Percentiles rank a stretch among this genome's conserved stretches.
Conservation (phyloP, 2,113 vertebrate species). For the Thymallus thymallus region DNA sequence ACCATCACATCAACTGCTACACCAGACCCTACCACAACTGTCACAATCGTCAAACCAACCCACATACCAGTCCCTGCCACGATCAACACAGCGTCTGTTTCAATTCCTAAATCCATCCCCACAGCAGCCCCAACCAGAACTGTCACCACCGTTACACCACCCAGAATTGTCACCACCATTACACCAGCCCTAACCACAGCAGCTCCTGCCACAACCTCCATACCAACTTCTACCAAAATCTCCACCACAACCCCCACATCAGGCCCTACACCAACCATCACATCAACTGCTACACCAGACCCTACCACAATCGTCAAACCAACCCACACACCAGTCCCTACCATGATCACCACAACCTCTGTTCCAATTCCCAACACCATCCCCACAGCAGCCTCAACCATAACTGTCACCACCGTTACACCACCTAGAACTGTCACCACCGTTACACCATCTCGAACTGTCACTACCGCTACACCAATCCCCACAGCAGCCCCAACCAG, state of each 20-base stretch:
- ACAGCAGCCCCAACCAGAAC: no score
- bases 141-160: no score
- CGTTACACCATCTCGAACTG: slow-evolving; percentile 10
- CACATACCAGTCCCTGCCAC: neutral
- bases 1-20: slow-evolving; percentile 11
- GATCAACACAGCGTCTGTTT: neutral
- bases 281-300: slow-evolving; percentile 7
- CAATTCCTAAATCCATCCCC: neutral
- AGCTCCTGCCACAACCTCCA: slow-evolving; percentile 5
- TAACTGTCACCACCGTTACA: slow-evolving; percentile 15
- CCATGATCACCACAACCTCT: neutral
- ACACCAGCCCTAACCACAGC: neutral
- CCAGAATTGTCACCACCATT: no score
- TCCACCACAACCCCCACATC: slow-evolving; percentile 1
- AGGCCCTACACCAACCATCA: slow-evolving; percentile 15
- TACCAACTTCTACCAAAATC: slow-evolving; percentile 10
- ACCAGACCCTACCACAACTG: slow-evolving; percentile 12
- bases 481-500: slow-evolving; percentile 4
- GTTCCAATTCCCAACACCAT: neutral
- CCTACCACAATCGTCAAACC: neutral
- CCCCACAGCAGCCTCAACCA: neutral
- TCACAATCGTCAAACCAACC: neutral
- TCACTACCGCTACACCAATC: neutral
- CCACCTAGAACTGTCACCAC: slow-evolving; percentile 14
- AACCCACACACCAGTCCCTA: neutral